Evolutionary conservation across 2,113 vertebrate genomes (phyloP), one percentile per base, ranked within the genome.

Genomic region (Tachysurus vachellii): DNA sequence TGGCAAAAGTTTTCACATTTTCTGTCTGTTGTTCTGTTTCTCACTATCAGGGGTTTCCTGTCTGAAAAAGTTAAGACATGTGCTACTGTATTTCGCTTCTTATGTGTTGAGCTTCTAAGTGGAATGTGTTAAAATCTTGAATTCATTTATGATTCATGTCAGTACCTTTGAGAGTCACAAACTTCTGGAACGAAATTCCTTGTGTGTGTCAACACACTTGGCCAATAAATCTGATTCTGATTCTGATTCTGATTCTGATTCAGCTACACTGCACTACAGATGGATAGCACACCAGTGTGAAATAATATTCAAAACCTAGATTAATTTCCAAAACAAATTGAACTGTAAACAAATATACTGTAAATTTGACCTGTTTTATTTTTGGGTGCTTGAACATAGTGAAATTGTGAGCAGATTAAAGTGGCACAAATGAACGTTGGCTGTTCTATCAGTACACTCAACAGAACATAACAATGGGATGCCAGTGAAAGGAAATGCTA

Each of bases 21-120:
- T n/a, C 47, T 61, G 26, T 47, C 57, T 85, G 28, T 57, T 59
- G 23, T 82, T 82, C n/a, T 10, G n/a, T 79, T 79, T 79, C 53
- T 79, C 76, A 79, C 53, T 56, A 8, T 31, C 50, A 79, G 50
- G 76, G 2, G 50, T 64, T 62, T 47, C 80, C 26, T 64, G 80
- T 82, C 80, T 44, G 23, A 62, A 28, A 64, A 47, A 66, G 21
- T 66, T 82, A 21, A 62, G 64, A 64, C 16, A 13, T 66, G 77
- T 80, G 54, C 57, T 80, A n/a, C n/a, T n/a, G n/a, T n/a, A 21
- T 57, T 80, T 57, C 36, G 31, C 28, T 79, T n/a, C n/a, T 12
- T 57, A 36, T 21, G n/a, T 57, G 53, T 36, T 21, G 17, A 80
- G 54, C n/a, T 36, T 80, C 53, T 31, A 28, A 19, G 17, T 6